Evolutionary conservation across 2,113 vertebrate species (phyloP), one percentile per base, ranked within the genome.

Genomic region (Ictalurus furcatus): DNA sequence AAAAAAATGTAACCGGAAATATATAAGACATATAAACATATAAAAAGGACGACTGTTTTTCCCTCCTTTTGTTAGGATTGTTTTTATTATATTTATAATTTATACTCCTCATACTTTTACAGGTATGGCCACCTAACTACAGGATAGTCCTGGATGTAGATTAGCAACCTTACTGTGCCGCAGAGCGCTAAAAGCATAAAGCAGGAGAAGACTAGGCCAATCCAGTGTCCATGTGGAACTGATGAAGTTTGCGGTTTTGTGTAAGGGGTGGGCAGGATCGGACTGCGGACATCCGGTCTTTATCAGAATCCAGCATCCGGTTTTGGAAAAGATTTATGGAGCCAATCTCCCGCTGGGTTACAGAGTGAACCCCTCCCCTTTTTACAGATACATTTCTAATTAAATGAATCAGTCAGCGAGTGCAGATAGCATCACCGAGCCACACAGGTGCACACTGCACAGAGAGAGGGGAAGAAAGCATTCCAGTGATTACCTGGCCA

Each of bases 351-450:
- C 92, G 88, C 90, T 88, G 89, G 92, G 92, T 94, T 95, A 92
- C 93, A 91, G 92, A 93, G 89, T 93, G 92, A 93, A 92, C 94
- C 91, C 91, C 87, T 23, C 16, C 19, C 34, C 12, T 48, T 90
- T 91, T 88, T 89, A 86, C 88, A 87, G 86, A 92, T 93, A 91
- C 87, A 92, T 56, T 94, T 94, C 92, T 95, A 96, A 96, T 96
- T 96, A 97, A 95, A 95, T 96, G 89, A 95, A 97, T 96, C 95
- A 95, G 89, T 97, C 96, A 96, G 95, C 91, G 91, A 90, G 88
- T 84, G 16, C 90, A 58, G 95, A 96, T 94, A 95, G 92, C 92
- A 94, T 93, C 93, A 81, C 81, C n/a, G 14, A 89, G 81, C 79
- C n/a, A 23, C 14, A 34, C 87, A 58, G 67, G 69, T n/a, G 34